Base-by-base conservation (phyloP, 2,888 invertebrate species). In the Sesia bembeciformis region DNA sequence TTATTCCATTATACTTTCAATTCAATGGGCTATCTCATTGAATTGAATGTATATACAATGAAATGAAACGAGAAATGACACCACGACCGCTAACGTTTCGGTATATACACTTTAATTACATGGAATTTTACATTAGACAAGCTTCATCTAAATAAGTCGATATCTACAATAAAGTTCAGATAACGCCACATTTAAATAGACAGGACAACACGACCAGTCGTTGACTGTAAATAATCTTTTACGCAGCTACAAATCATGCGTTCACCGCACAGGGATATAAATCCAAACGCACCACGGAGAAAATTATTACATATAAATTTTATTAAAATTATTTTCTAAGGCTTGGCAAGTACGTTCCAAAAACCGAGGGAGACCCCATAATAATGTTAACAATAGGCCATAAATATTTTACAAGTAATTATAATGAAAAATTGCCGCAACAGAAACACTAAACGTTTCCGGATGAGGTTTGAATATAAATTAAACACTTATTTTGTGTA, bases 371-470 rank as follows among this genome's bases (percentile, higher is more conserved):
- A 65, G 70, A 60, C 60, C 63, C 63, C 71, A 76, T 78, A 81
- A 78, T 81, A 72, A 62, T 61, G 62, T 66, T 65, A 69, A 85
- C 84, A 86, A 87, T 84, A 65, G 79, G 57, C 78, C 63, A 83
- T 85, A 84, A 86, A 86, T 85, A 83, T 79, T 78, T 78, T 82
- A 81, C 68, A 75, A 76, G 80, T 82, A 85, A 86, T 87, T 84
- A 82, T 77, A 78, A 80, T 82, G 82, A 85, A 78, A 79, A 81
- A 83, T 78, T 62, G 72, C 75, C 65, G 58, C 61, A 52, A 58
- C 61, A 57, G 66, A 64, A 71, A 74, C 70, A 70, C 74, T 80
- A 76, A 81, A 77, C 64, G 78, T 78, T 79, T 81, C 82, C 81
- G 81, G 80, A 63, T 66, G 59, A 61, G 60, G 59, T 74, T 68